phyloP scores from a whole-genome alignment of 2,797 vertebrate genomes.

The Pipistrellus kuhlii region DNA sequence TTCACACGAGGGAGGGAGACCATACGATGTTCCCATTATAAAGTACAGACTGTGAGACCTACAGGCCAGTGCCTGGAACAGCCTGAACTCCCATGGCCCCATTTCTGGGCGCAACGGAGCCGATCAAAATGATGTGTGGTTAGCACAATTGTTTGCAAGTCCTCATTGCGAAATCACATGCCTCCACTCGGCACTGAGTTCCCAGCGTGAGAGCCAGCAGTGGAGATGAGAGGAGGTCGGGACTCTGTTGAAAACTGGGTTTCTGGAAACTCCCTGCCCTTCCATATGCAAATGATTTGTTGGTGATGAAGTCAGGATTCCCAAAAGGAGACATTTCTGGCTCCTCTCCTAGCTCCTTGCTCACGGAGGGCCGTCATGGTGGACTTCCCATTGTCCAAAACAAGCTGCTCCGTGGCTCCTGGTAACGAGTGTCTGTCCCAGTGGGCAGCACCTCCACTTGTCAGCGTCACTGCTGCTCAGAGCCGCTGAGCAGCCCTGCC shows the following conservation, averaged over 20 bases:
- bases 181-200: too few relatives aligned
- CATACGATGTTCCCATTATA: neutral
- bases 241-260: fast-evolving
- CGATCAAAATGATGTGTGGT: neutral
- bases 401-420: neutral
- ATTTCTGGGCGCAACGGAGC: neutral
- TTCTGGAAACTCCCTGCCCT: constrained; percentile 46
- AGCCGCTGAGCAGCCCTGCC: too few relatives aligned
- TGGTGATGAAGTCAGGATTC: neutral
- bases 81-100: neutral
- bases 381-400: neutral
- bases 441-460: neutral
- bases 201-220: neutral
- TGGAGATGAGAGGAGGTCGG: neutral
- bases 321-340: constrained; percentile 33
- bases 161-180: neutral
- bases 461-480: neutral
- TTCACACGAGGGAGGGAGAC: neutral
- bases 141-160: neutral
- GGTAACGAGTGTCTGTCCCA: neutral
- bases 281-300: constrained; percentile 40
- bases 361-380: neutral
- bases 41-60: neutral
- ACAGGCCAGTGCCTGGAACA: neutral
- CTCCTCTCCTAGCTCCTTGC: neutral